Evolutionary conservation across 2,113 vertebrate species (phyloP).

Genomic region (Fulmarus glacialis): DNA sequence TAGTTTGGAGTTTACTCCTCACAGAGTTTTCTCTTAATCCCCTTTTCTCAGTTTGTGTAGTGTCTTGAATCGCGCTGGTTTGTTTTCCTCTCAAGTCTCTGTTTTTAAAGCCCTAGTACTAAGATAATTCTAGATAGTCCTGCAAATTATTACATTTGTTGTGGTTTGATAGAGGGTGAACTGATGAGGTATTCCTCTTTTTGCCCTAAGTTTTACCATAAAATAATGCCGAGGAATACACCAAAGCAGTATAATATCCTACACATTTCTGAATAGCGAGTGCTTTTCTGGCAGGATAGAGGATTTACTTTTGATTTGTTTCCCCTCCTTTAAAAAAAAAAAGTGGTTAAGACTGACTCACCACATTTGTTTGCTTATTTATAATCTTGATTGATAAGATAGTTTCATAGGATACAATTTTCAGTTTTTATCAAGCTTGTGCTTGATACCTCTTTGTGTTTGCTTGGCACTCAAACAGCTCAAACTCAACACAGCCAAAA

Average conservation of each 20-base stretch:
- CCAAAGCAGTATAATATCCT: neutral
- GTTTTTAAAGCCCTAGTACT: neutral
- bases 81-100: neutral
- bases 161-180: neutral
- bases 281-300: neutral
- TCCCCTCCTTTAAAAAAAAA: neutral
- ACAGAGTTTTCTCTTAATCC: neutral
- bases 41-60: neutral
- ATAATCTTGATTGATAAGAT: neutral
- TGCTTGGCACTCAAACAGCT: neutral
- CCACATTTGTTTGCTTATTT: neutral
- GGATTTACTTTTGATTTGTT: neutral
- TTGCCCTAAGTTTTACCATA: neutral
- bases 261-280: neutral
- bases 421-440: neutral
- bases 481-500: neutral
- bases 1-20: neutral
- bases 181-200: neutral
- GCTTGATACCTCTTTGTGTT: neutral
- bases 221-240: neutral
- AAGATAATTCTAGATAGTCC: neutral
- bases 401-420: neutral
- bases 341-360: neutral
- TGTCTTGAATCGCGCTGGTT: neutral
- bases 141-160: neutral